phyloP scores from a whole-genome alignment of 2,797 vertebrate species.

The Hapalemur alaotrensis region DNA sequence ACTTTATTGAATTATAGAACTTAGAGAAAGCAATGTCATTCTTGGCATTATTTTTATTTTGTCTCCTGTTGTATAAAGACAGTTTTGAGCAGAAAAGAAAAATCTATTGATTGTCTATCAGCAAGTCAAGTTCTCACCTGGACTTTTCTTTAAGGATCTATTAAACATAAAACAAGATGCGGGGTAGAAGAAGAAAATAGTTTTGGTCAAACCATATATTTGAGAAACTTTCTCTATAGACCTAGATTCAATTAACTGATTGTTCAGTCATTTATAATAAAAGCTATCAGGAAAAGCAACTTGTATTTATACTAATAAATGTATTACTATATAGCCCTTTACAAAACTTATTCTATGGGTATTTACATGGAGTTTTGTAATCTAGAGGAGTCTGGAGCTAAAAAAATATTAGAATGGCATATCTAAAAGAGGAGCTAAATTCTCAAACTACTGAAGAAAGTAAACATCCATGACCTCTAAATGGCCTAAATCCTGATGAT shows the following conservation, averaged over 20 bases:
- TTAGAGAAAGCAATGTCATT: not conserved
- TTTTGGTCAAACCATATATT: not conserved
- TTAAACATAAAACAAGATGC: conserved; percentile 1
- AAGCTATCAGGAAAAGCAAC: not conserved
- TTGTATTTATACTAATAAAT: not conserved
- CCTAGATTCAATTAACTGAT: not conserved
- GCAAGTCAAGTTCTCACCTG: not conserved
- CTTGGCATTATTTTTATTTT: not conserved
- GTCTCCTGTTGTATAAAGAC: not conserved
- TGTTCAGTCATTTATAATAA: not conserved
- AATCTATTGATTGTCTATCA: not conserved
- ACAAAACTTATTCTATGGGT: not conserved
- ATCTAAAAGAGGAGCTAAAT: not conserved
- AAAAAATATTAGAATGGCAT: not conserved
- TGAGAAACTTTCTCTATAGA: not conserved
- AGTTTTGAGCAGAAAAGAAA: not conserved
- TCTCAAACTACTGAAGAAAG: not conserved
- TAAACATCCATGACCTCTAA: not conserved
- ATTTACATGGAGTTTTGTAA: conserved; percentile 4
- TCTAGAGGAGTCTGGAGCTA: not conserved
- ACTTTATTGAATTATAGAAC: not conserved
- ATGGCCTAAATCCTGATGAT: not conserved
- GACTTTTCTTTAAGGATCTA: not conserved
- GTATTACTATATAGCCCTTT: not conserved
- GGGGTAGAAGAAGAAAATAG: not conserved